Evolutionary conservation across 2,113 vertebrate species (phyloP).

Genomic region (Paramisgurnus dabryanus): DNA sequence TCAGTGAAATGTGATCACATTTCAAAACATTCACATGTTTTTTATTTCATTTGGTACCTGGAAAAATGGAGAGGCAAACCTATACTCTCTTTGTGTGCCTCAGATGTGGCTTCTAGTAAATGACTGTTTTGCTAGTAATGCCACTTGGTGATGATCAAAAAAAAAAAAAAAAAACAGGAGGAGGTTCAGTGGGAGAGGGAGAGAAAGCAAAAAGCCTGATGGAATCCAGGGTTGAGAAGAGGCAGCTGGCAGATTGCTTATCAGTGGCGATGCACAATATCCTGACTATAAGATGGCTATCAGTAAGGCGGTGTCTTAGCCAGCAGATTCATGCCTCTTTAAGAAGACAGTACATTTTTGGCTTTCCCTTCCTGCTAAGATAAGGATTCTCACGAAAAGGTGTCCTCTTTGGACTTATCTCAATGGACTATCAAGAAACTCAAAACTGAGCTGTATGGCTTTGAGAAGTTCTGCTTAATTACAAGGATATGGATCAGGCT

Average conservation of each 20-base stretch:
- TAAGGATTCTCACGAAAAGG: slow-evolving; percentile 68
- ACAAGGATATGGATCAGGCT: neutral
- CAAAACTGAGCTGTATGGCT: slow-evolving; percentile 36
- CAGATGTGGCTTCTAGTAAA: slow-evolving; percentile 61
- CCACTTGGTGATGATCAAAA: slow-evolving; percentile 64
- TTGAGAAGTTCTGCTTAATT: slow-evolving; percentile 28
- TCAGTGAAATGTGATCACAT: slow-evolving; percentile 55
- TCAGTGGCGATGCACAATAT: slow-evolving; percentile 64
- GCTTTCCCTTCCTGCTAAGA: slow-evolving; percentile 63
- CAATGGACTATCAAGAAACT: slow-evolving; percentile 48
- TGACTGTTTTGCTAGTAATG: slow-evolving; percentile 63
- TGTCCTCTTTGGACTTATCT: slow-evolving; percentile 54
- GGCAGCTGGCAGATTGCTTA: slow-evolving; percentile 69
- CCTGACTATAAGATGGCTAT: slow-evolving; percentile 65
- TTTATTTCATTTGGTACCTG: neutral
- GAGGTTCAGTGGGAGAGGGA: slow-evolving; percentile 25
- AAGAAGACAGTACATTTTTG: slow-evolving; percentile 65
- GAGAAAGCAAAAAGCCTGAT: slow-evolving; percentile 44
- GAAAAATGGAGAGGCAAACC: slow-evolving; percentile 17
- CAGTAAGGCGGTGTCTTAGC: slow-evolving; percentile 58
- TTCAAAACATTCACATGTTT: slow-evolving; percentile 40
- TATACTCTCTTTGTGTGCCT: slow-evolving; percentile 38
- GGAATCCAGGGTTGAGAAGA: slow-evolving; percentile 57
- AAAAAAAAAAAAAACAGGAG: slow-evolving; percentile 43
- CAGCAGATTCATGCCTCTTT: slow-evolving; percentile 65